Evolutionary conservation across 2,888 invertebrate genomes (phyloP).

Genomic region (Mythimna impura): DNA sequence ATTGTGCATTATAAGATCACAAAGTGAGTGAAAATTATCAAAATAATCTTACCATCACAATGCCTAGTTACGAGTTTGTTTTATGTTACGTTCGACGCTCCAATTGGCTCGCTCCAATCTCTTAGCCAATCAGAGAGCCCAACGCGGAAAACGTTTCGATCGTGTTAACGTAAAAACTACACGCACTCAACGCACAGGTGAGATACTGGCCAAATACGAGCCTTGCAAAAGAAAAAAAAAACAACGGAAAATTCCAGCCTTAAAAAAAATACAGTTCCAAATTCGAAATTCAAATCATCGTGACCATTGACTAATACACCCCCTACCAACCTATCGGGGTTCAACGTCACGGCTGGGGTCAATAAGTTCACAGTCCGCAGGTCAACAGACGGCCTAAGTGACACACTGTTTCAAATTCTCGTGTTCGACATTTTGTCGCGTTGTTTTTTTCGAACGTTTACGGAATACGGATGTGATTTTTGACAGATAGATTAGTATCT

Average conservation of each 20-base stretch:
- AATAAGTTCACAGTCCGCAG: constrained; percentile 71
- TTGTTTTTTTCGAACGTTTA: not conserved
- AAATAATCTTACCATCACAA: too few relatives aligned
- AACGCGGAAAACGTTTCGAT: too few relatives aligned
- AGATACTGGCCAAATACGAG: too few relatives aligned
- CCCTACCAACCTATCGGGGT: constrained; percentile 46
- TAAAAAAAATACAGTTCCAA: constrained; percentile 1
- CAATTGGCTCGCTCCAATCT: too few relatives aligned
- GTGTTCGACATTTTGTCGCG: constrained; percentile 37
- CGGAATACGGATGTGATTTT: not conserved
- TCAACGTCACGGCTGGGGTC: constrained; percentile 62
- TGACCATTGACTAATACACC: constrained; percentile 49
- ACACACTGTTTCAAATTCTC: constrained; percentile 73
- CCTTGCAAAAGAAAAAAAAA: not conserved
- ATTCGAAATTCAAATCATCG: constrained; percentile 32
- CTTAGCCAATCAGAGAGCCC: too few relatives aligned
- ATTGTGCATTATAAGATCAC: too few relatives aligned
- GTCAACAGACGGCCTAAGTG: constrained; percentile 71
- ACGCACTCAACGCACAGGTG: too few relatives aligned
- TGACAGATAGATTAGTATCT: not conserved
- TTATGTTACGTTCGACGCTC: too few relatives aligned
- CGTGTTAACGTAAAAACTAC: too few relatives aligned
- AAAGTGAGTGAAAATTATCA: too few relatives aligned
- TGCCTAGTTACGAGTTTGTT: too few relatives aligned
- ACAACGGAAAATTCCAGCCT: not conserved